Conservation (phyloP, 2,888 invertebrate species). For the Cantharis lateralis region DNA sequence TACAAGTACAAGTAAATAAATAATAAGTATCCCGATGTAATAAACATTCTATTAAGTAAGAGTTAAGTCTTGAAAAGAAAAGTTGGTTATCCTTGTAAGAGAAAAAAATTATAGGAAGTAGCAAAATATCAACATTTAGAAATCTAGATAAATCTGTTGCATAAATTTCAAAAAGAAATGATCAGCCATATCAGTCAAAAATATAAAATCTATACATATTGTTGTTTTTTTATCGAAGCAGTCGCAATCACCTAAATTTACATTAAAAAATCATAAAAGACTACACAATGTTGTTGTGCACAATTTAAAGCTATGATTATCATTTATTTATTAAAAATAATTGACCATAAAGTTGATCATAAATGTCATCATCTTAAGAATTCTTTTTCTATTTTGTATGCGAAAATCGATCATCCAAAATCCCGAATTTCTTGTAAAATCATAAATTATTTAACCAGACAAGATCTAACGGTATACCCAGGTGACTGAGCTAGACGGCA, state of each 20-base stretch:
- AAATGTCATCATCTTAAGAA: not conserved
- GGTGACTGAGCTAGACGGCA: slow-evolving; percentile 25
- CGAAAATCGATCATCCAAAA: not conserved
- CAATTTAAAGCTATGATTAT: not conserved
- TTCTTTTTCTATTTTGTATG: not conserved
- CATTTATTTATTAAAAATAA: not conserved
- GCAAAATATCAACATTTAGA: not conserved
- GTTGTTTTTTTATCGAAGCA: not conserved
- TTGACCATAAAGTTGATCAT: not conserved
- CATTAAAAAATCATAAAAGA: not conserved
- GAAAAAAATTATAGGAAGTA: not conserved
- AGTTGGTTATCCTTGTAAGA: not conserved
- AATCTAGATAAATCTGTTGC: too few relatives aligned
- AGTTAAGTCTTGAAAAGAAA: not conserved
- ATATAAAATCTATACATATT: not conserved
- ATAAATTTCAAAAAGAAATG: too few relatives aligned
- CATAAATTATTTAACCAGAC: slow-evolving; percentile 27
- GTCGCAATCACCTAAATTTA: not conserved
- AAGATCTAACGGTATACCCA: slow-evolving; percentile 21
- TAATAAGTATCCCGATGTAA: not conserved
- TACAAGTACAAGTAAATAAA: not conserved
- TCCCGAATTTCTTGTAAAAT: slow-evolving; percentile 23
- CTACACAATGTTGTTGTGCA: not conserved
- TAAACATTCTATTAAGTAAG: not conserved
- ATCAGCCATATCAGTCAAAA: not conserved